These are phyloP conservation scores for Silurus asotus DNA, from an alignment of 2,113 vertebrate species.

Conservation along the genomic window DNA sequence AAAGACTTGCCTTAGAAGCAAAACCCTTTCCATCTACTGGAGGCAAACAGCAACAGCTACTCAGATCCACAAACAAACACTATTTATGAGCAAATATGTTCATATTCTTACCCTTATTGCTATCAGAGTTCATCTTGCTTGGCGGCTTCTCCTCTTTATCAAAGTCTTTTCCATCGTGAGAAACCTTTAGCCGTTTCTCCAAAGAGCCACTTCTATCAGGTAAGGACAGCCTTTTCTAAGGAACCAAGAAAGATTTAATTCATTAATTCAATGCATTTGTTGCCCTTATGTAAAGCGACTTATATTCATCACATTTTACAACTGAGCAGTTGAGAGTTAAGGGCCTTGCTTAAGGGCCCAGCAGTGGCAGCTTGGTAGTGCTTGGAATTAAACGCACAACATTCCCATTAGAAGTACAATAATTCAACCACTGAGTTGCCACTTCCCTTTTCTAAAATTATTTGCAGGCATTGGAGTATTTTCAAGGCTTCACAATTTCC, in stretches of 20 bases:
- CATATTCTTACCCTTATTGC: constrained; percentile 52
- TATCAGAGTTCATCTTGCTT: background rate
- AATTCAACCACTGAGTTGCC: no score
- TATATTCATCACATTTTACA: no score
- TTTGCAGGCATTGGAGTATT: background rate
- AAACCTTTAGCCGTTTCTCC: constrained; percentile 64
- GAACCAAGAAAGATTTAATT: background rate
- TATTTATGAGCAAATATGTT: background rate
- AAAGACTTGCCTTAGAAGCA: constrained; percentile 45
- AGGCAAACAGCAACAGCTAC: background rate
- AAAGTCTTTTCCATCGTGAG: constrained; percentile 14
- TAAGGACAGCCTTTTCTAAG: constrained; percentile 49
- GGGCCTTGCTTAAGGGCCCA: no score
- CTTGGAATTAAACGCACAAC: no score
- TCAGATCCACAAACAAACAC: background rate
- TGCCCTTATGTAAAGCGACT: no score
- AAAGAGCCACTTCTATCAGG: constrained; percentile 44
- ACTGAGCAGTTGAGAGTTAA: no score
- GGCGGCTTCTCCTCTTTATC: constrained; percentile 15
- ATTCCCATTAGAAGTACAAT: no score
- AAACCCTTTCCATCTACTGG: constrained; percentile 43
- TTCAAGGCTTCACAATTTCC: background rate
- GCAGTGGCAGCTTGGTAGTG: no score
- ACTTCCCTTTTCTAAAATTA: background rate
- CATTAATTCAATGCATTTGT: no score